A percentile compares a stretch with the other conserved stretches of the same genome.
These are phyloP conservation scores for Cataglyphis livida DNA, from an alignment of 2,888 invertebrate genomes.

Conservation along the genomic window DNA sequence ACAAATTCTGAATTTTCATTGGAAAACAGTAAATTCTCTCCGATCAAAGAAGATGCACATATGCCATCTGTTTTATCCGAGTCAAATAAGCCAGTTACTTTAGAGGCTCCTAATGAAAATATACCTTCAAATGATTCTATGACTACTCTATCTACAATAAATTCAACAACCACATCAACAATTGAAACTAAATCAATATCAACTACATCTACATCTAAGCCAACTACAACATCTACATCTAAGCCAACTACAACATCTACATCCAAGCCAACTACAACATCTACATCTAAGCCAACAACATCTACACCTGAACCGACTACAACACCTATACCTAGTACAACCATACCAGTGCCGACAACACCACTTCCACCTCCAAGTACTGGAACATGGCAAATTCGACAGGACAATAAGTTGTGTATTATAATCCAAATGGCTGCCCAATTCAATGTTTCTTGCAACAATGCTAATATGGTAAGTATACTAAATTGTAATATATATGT, in stretches of 20 bases:
- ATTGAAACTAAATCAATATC: too few species aligned
- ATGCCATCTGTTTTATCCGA: not conserved
- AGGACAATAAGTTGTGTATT: constrained; percentile 88
- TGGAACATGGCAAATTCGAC: constrained; percentile 86
- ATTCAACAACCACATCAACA: not conserved
- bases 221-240: not conserved
- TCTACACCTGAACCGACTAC: constrained; percentile 74
- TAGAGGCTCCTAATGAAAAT: not conserved
- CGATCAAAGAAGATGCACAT: not conserved
- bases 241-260: not conserved
- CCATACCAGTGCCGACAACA: constrained; percentile 79
- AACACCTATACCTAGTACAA: constrained; percentile 80
- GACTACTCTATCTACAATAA: too few species aligned
- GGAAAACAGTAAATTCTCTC: too few species aligned
- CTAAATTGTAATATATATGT: not conserved
- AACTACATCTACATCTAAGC: not conserved
- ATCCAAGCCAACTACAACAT: constrained; percentile 9
- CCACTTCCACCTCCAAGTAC: constrained; percentile 78
- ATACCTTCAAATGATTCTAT: not conserved
- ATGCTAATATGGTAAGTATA: constrained; percentile 75
- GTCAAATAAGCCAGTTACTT: not conserved
- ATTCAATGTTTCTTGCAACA: constrained; percentile 87
- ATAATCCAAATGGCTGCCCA: constrained; percentile 89
- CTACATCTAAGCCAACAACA: constrained; percentile 9
- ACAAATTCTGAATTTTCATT: not conserved